Conservation (phyloP, 2,113 vertebrate species). For the Macaca mulatta region DNA sequence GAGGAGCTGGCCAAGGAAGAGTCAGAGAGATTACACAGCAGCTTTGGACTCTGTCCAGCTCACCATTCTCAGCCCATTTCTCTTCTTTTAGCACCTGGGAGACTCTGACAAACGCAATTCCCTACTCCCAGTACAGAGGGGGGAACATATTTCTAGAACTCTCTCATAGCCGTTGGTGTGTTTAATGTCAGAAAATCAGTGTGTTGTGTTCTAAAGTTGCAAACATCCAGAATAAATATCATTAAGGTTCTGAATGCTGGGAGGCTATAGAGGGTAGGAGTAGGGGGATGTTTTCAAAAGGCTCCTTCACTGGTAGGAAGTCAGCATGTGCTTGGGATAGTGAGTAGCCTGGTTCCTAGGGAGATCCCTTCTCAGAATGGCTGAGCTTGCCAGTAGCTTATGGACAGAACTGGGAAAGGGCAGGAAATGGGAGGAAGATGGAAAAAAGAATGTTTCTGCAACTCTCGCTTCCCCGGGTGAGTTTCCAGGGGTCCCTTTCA, state of each 20-base stretch:
- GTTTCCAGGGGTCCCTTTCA: background rate
- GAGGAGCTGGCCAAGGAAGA: background rate
- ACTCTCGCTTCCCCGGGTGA: background rate
- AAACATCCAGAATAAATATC: background rate
- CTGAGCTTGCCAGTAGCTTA: background rate
- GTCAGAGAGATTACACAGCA: background rate
- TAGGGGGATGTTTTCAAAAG: background rate
- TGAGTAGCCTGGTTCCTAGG: background rate
- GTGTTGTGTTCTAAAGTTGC: background rate
- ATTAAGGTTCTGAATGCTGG: background rate
- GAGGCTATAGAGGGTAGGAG: background rate
- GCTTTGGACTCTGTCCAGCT: conserved; percentile 32
- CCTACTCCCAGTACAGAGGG: background rate
- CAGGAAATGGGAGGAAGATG: background rate
- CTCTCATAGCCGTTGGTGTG: background rate
- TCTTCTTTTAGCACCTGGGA: conserved; percentile 18
- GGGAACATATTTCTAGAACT: background rate
- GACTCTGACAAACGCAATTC: background rate
- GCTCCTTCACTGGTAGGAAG: background rate
- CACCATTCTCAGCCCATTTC: background rate
- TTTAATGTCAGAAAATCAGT: background rate
- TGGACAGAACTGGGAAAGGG: background rate
- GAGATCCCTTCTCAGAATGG: background rate
- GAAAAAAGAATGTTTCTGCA: background rate
- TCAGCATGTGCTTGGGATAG: background rate